A percentile compares a stretch with the other conserved stretches of the same genome.
Conservation (phyloP, 2,113 vertebrate genomes). For the Aspidoscelis tigris region DNA sequence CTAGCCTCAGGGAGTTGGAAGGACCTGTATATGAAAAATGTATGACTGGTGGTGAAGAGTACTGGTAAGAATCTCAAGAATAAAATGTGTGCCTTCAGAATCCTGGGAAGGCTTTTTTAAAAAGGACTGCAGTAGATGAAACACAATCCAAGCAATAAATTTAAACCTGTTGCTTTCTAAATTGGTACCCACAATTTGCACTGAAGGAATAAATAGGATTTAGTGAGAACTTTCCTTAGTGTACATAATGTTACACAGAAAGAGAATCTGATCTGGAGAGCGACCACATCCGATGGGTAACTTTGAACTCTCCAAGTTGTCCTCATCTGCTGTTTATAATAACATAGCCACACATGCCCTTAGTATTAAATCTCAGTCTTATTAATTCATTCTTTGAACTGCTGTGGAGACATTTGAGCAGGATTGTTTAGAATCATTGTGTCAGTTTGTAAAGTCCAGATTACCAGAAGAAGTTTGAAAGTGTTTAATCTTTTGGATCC, state of each 20-base stretch:
- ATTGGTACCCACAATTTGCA: neutral
- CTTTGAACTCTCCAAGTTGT: neutral
- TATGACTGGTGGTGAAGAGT: slow-evolving; percentile 97
- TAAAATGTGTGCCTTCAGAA: neutral
- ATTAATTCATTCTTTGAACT: neutral
- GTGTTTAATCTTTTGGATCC: neutral
- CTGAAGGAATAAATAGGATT: neutral
- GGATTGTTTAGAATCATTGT: neutral
- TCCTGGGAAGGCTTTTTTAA: neutral
- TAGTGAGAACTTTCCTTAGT: neutral
- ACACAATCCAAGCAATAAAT: neutral
- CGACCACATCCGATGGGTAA: no score
- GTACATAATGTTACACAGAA: neutral
- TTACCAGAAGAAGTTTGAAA: neutral
- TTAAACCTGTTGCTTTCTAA: neutral
- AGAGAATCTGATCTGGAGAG: neutral
- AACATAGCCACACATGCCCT: neutral
- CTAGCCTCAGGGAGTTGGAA: slow-evolving; percentile 88
- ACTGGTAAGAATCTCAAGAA: slow-evolving; percentile 84
- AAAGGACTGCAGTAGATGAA: neutral
- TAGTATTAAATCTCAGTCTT: neutral
- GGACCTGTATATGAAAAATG: slow-evolving; percentile 98
- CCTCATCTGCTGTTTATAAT: neutral
- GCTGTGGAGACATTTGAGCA: neutral
- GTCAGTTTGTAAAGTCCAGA: no score